Percentiles rank a stretch among this genome's conserved stretches.
phyloP scores from a whole-genome alignment of 2,113 vertebrate species.

The Lamprologus speciosus region DNA sequence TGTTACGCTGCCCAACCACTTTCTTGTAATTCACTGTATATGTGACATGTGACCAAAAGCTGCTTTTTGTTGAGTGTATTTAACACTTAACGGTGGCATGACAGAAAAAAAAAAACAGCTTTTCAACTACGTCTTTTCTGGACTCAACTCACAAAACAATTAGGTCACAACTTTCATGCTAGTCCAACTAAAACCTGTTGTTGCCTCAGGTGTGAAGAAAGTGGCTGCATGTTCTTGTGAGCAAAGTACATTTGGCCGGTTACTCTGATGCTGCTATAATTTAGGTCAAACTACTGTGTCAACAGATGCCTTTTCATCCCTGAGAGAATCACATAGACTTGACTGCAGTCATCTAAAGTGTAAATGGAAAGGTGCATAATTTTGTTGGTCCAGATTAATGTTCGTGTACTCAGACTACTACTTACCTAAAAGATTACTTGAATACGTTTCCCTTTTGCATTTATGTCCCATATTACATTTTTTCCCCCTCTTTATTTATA shows the following conservation, averaged over 20 bases:
- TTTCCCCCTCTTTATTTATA: too few relatives aligned
- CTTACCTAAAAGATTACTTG: neutral
- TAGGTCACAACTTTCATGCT: neutral
- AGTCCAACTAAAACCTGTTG: neutral
- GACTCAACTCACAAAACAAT: rapidly evolving
- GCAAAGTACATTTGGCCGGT: neutral
- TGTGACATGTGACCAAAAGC: neutral
- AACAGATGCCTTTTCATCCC: neutral
- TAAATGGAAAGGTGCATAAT: neutral
- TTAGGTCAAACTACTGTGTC: slow-evolving; percentile 45
- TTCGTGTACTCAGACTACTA: neutral
- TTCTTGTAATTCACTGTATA: neutral
- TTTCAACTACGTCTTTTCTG: neutral
- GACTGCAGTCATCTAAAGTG: neutral
- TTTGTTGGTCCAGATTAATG: neutral
- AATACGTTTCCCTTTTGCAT: neutral
- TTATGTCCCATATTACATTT: neutral
- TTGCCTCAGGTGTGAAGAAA: neutral
- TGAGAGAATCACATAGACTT: neutral
- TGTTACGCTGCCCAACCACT: neutral
- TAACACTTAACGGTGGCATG: neutral
- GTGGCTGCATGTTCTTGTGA: neutral
- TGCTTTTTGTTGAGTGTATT: neutral
- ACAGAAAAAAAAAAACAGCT: neutral
- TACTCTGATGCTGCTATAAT: slow-evolving; percentile 26